Percentiles rank a stretch among this genome's conserved stretches.
phyloP scores from a whole-genome alignment of 2,888 invertebrate species.

The Phytoseiulus persimilis region DNA sequence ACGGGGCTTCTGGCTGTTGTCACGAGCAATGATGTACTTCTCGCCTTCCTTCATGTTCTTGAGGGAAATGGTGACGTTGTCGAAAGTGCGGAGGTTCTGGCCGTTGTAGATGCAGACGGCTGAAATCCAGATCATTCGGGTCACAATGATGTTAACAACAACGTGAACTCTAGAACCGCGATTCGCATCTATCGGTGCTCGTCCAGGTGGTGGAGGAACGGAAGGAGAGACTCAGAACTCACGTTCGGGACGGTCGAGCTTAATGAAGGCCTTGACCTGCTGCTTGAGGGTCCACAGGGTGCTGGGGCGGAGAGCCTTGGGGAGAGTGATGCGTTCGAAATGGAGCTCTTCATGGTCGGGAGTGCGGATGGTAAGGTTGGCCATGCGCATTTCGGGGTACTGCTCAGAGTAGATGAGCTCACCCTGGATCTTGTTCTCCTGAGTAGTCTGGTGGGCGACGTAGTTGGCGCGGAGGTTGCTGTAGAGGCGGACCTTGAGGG shows the following conservation, averaged over 20 bases:
- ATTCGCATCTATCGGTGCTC: too few relatives aligned
- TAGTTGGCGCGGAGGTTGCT: conserved; percentile 31
- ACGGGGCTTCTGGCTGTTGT: conserved; percentile 10
- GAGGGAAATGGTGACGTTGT: conserved; percentile 15
- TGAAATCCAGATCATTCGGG: neutral
- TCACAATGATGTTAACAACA: too few relatives aligned
- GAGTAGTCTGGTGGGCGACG: conserved; percentile 6
- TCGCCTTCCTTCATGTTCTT: conserved; percentile 19
- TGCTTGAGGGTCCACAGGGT: conserved; percentile 32
- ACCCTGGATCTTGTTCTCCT: conserved; percentile 31
- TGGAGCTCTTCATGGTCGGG: neutral
- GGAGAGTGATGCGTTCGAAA: conserved; percentile 36
- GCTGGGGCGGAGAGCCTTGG: conserved; percentile 26
- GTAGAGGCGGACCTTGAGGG: conserved; percentile 32
- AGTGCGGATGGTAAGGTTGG: conserved; percentile 29
- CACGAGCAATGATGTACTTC: conserved; percentile 30
- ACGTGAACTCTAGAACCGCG: too few relatives aligned
- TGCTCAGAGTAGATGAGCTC: conserved; percentile 25
- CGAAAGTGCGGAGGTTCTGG: conserved; percentile 30
- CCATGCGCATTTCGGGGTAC: conserved; percentile 13
- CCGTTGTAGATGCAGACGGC: conserved; percentile 30
- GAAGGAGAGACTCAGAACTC: neutral
- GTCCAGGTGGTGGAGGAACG: too few relatives aligned
- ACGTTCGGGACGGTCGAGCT: conserved; percentile 31
- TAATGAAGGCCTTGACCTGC: neutral